Evolutionary conservation across 2,113 vertebrate species (phyloP).

Genomic region (Hydropotes inermis): DNA sequence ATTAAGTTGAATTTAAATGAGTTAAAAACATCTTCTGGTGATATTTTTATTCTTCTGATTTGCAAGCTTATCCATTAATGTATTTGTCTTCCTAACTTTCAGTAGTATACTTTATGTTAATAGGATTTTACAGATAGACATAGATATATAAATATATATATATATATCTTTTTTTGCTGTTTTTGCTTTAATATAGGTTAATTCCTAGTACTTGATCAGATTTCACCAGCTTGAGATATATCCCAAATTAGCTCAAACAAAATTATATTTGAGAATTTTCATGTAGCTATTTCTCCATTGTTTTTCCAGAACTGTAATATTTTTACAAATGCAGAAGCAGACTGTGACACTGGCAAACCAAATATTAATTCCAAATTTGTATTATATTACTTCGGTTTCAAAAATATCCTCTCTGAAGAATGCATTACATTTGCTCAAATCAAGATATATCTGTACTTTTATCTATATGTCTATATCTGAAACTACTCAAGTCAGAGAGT

Average conservation of each 20-base stretch:
- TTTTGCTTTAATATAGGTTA: background rate
- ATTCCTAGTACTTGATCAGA: background rate
- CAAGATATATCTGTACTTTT: background rate
- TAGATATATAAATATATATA: background rate
- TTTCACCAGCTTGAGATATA: background rate
- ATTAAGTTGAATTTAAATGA: constrained; percentile 52
- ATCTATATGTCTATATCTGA: background rate
- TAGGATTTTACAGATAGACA: background rate
- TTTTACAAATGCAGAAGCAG: constrained; percentile 14
- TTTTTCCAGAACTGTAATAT: background rate
- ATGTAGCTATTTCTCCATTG: background rate
- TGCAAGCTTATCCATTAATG: background rate
- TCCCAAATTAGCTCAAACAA: background rate
- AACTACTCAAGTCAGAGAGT: background rate
- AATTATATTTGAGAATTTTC: background rate
- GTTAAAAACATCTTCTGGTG: background rate
- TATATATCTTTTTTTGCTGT: background rate
- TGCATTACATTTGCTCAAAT: background rate
- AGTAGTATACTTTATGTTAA: background rate
- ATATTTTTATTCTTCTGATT: background rate
- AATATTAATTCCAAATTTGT: background rate
- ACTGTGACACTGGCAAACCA: background rate
- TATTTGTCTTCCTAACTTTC: background rate
- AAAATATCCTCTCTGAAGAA: background rate
- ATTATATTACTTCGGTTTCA: background rate